phyloP scores from a whole-genome alignment of 2,797 vertebrate species.

The Enteromius treurensis region DNA sequence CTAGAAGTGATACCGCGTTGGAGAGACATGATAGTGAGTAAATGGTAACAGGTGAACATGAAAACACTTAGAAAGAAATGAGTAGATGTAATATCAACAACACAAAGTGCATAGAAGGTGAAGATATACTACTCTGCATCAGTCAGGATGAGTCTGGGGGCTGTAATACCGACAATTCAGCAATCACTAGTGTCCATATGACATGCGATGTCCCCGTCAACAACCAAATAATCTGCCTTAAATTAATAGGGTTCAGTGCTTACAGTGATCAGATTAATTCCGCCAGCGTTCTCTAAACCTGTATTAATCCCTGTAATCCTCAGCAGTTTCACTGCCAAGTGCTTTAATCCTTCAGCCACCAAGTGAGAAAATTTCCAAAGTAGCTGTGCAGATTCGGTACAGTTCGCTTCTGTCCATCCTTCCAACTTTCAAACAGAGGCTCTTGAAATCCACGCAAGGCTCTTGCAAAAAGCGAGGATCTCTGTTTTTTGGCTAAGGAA shows the following conservation, averaged over 20 bases:
- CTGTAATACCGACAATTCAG: conserved; percentile 12
- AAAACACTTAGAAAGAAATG: not conserved
- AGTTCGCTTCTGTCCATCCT: conserved; percentile 25
- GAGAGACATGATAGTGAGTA: not conserved
- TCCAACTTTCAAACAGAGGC: conserved; percentile 19
- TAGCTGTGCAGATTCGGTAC: conserved; percentile 8
- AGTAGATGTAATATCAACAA: not conserved
- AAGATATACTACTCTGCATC: not conserved
- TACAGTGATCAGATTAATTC: conserved; percentile 67
- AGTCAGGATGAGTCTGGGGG: conserved; percentile 6
- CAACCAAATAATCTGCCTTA: conserved; percentile 69
- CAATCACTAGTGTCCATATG: conserved; percentile 53
- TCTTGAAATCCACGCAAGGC: conserved; percentile 25
- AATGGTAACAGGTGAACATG: not conserved
- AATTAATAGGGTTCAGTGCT: conserved; percentile 73
- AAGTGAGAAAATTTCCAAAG: conserved; percentile 44
- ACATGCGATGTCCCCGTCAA: conserved; percentile 59
- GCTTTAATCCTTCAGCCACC: conserved; percentile 58
- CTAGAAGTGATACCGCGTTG: not conserved
- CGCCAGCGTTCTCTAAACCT: conserved; percentile 60
- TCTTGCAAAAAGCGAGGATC: conserved; percentile 34
- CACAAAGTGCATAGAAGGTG: not conserved
- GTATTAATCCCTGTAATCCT: conserved; percentile 68
- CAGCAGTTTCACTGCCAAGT: conserved; percentile 56
- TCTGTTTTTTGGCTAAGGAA: conserved; percentile 21